Evolutionary conservation across 2,113 vertebrate genomes (phyloP).

Genomic region (Percopsis transmontana): DNA sequence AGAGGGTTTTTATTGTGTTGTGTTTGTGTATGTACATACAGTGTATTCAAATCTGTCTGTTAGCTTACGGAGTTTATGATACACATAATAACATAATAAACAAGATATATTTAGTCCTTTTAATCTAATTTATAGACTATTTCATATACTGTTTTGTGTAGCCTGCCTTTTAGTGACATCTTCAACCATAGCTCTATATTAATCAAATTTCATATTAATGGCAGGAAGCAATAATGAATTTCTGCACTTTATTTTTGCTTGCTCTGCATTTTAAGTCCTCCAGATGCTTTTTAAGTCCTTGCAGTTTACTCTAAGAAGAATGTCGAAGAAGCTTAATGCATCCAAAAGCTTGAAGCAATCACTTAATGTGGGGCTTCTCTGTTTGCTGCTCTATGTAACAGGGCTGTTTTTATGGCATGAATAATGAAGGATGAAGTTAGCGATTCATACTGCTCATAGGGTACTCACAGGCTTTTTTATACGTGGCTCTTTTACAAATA

Average conservation of each 20-base stretch:
- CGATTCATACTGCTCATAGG: slow-evolving; percentile 6
- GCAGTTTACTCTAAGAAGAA: neutral
- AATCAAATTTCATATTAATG: slow-evolving; percentile 6
- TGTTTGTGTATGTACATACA: too few species aligned
- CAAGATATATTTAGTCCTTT: neutral
- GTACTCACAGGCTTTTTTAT: slow-evolving; percentile 1
- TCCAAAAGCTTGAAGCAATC: slow-evolving; percentile 25
- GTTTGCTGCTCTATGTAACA: neutral
- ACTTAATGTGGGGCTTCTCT: slow-evolving; percentile 29
- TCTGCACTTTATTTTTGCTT: neutral
- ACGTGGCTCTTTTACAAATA: slow-evolving; percentile 31
- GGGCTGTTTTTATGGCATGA: slow-evolving; percentile 3
- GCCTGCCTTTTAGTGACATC: slow-evolving; percentile 5
- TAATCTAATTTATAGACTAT: neutral
- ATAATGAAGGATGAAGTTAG: slow-evolving; percentile 17
- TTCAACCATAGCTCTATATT: slow-evolving; percentile 21
- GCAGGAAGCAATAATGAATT: slow-evolving; percentile 25
- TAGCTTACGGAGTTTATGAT: neutral
- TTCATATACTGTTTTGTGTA: neutral
- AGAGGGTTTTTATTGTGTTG: neutral
- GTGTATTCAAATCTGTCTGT: too few species aligned
- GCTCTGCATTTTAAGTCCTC: slow-evolving; percentile 21
- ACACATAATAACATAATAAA: neutral
- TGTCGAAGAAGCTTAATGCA: slow-evolving; percentile 8
- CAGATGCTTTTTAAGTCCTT: slow-evolving; percentile 7